Conservation (phyloP, 2,888 invertebrate species). For the Seira sanloemensis region DNA sequence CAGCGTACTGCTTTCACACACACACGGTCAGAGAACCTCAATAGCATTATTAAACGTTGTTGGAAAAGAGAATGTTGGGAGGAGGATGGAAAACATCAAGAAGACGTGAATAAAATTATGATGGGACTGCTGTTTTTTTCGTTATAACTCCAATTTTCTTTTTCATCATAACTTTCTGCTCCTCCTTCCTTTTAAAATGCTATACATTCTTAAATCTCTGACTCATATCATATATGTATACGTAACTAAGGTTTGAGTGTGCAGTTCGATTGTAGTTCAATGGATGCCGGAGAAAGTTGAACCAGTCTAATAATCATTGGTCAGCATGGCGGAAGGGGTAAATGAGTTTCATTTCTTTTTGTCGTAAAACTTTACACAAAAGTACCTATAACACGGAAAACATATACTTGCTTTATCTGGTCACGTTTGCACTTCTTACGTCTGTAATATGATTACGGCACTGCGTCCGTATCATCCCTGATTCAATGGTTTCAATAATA, state of each 20-base stretch:
- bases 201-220: neutral
- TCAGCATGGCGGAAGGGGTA: neutral
- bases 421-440: neutral
- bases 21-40: slow-evolving; percentile 7
- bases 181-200: neutral
- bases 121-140: slow-evolving; percentile 18
- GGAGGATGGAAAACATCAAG: slow-evolving; percentile 27
- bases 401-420: neutral
- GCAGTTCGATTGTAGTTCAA: neutral
- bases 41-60: slow-evolving; percentile 46
- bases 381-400: neutral
- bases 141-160: neutral
- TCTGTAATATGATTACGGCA: neutral
- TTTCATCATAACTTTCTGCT: neutral
- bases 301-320: neutral
- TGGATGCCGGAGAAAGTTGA: neutral
- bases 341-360: neutral
- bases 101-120: slow-evolving; percentile 62
- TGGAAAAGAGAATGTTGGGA: neutral
- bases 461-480: neutral
- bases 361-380: neutral
- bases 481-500: neutral
- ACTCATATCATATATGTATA: neutral
- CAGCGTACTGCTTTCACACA: neutral
- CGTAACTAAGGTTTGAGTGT: neutral